phyloP scores from a whole-genome alignment of 2,888 invertebrate genomes.

The Diarsia mendica region DNA sequence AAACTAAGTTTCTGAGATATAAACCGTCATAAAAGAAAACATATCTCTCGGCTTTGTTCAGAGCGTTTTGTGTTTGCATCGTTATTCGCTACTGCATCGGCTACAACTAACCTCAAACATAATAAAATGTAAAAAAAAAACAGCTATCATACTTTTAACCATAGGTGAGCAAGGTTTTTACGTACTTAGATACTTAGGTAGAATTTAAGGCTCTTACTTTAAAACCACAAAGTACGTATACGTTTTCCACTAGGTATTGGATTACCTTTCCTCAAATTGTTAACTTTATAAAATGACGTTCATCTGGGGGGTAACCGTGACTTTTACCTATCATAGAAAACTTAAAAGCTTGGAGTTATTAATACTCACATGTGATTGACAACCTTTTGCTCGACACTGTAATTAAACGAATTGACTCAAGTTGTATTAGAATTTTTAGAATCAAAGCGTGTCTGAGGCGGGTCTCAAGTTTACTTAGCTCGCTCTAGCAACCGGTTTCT shows the following conservation, averaged over 20 bases:
- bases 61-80: no score
- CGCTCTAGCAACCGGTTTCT: background rate
- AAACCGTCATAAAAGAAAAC: no score
- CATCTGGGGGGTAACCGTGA: background rate
- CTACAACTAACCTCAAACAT: background rate
- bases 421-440: background rate
- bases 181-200: background rate
- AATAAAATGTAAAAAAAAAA: background rate
- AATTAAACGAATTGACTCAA: constrained; percentile 7
- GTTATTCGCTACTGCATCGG: no score
- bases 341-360: background rate
- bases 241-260: background rate
- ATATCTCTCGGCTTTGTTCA: no score
- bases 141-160: background rate
- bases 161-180: background rate
- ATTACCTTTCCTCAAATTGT: background rate
- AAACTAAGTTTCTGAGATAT: no score
- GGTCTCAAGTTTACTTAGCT: background rate
- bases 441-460: background rate
- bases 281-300: background rate
- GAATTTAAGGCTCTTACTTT: background rate
- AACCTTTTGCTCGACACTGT: constrained; percentile 40
- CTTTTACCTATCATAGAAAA: background rate
- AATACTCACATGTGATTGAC: constrained; percentile 51
- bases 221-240: background rate